These are phyloP conservation scores for Xenopus petersii DNA, from an alignment of 2,797 vertebrate species.

Conservation along the genomic window DNA sequence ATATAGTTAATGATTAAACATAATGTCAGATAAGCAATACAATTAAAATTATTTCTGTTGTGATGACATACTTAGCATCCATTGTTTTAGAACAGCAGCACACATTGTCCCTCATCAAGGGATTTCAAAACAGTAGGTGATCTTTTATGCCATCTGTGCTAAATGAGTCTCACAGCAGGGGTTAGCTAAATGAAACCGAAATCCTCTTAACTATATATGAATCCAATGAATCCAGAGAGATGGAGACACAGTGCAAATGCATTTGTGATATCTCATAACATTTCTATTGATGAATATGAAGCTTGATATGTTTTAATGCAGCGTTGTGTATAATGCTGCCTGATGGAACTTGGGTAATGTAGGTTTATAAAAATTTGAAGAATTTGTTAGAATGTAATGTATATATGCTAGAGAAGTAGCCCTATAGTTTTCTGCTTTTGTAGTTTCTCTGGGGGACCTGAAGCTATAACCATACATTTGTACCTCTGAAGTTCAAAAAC, in stretches of 20 bases:
- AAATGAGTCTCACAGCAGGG: slow-evolving; percentile 48
- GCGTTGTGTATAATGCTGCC: not conserved
- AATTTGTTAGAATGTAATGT: no score
- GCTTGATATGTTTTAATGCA: not conserved
- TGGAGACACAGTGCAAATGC: slow-evolving; percentile 28
- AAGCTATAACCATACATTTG: no score
- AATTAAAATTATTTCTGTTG: slow-evolving; percentile 47
- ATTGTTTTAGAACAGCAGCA: slow-evolving; percentile 51
- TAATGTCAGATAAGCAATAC: slow-evolving; percentile 46
- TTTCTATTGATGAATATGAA: slow-evolving; percentile 10
- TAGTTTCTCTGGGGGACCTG: no score
- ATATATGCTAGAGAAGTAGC: no score
- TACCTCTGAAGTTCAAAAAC: no score
- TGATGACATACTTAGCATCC: slow-evolving; percentile 46
- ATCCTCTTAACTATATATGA: slow-evolving; percentile 39
- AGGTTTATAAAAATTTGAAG: no score
- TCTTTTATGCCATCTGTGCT: slow-evolving; percentile 69
- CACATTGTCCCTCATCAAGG: slow-evolving; percentile 70
- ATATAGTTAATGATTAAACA: slow-evolving; percentile 45
- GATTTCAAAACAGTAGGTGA: slow-evolving; percentile 64
- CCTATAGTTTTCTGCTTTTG: no score
- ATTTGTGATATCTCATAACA: slow-evolving; percentile 23
- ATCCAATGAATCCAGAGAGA: slow-evolving; percentile 33
- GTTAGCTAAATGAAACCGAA: slow-evolving; percentile 43
- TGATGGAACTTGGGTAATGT: no score